Conservation (phyloP, 1,140 invertebrate species). For the Hyles vespertilio region DNA sequence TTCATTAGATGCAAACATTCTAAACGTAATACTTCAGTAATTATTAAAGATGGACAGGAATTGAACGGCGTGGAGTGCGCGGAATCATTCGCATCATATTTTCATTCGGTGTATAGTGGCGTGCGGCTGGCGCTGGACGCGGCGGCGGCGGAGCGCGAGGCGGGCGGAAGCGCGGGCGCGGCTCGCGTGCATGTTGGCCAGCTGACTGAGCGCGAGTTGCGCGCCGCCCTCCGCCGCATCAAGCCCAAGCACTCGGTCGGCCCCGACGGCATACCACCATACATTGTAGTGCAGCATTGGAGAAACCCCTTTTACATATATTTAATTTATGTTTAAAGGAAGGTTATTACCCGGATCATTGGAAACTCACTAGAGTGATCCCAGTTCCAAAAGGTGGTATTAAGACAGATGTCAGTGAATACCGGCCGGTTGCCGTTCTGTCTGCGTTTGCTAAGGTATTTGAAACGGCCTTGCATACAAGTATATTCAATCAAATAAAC, state of each 20-base stretch:
- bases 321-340: slow-evolving; percentile 14
- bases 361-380: slow-evolving; percentile 4
- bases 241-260: slow-evolving; percentile 14
- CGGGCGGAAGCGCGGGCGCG: background rate
- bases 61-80: background rate
- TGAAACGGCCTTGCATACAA: background rate
- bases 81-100: background rate
- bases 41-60: too few relatives aligned
- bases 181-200: slow-evolving; percentile 1
- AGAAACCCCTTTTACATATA: slow-evolving; percentile 5
- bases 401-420: background rate
- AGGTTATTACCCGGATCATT: slow-evolving; percentile 2
- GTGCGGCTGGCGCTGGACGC: background rate
- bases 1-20: too few relatives aligned
- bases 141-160: too few relatives aligned
- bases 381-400: slow-evolving; percentile 5
- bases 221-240: slow-evolving; percentile 8
- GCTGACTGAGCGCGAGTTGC: slow-evolving; percentile 3
- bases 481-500: background rate
- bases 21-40: too few relatives aligned
- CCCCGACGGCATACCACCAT: slow-evolving; percentile 13
- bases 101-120: background rate
- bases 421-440: slow-evolving; percentile 1
- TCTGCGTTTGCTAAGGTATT: slow-evolving; percentile 5
- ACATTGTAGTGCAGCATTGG: slow-evolving; percentile 1